Evolutionary conservation across 2,888 invertebrate genomes (phyloP).

Genomic region (Ennomos quercinarius): DNA sequence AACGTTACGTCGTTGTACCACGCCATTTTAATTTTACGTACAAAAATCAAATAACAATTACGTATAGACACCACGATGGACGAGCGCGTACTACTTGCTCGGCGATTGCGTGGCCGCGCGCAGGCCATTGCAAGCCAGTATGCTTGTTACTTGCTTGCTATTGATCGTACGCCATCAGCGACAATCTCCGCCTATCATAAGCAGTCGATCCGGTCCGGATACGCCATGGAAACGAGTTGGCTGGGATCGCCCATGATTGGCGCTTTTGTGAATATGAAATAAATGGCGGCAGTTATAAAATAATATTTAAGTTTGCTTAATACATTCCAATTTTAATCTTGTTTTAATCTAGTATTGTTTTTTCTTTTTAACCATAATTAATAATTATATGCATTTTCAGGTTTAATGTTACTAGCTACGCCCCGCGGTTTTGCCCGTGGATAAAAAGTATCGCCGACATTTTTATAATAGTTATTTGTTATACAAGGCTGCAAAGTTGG

Average conservation of each 20-base stretch:
- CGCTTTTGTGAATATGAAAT: background rate
- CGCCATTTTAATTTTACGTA: conserved; percentile 1
- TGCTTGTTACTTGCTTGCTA: background rate
- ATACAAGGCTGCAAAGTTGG: too few species aligned
- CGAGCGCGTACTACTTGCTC: conserved; percentile 6
- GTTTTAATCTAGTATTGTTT: too few species aligned
- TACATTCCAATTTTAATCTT: too few species aligned
- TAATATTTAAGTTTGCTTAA: too few species aligned
- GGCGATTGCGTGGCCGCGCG: conserved; percentile 11
- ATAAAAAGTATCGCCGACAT: too few species aligned
- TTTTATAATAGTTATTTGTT: too few species aligned
- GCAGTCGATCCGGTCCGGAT: background rate
- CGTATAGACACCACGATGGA: conserved; percentile 9
- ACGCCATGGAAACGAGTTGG: conserved; percentile 4
- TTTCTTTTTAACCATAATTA: too few species aligned
- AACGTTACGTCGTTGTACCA: conserved; percentile 15
- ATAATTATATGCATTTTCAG: too few species aligned
- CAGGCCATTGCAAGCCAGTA: conserved; percentile 13
- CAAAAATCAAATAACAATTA: background rate
- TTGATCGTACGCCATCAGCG: conserved; percentile 17
- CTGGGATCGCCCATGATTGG: conserved; percentile 13
- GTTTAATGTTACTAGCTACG: too few species aligned
- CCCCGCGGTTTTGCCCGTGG: too few species aligned
- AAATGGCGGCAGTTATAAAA: background rate
- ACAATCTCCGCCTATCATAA: conserved; percentile 16